Percentiles rank a stretch among this genome's conserved stretches.
These are phyloP conservation scores for Burhinus oedicnemus DNA, from an alignment of 2,113 vertebrate species.

Conservation along the genomic window DNA sequence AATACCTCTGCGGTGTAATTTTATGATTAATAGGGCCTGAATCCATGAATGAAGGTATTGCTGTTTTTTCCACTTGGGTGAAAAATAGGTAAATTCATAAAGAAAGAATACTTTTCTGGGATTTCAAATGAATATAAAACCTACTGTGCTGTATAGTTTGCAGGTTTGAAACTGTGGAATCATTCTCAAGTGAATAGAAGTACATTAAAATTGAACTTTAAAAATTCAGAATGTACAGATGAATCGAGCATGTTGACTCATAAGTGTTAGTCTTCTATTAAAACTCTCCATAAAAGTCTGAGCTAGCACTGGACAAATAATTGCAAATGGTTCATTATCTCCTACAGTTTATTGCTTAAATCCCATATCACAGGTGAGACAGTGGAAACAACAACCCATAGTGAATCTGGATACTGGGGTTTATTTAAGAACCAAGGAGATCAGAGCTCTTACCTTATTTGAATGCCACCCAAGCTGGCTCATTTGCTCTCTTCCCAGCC, in stretches of 20 bases:
- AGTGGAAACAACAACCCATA: neutral
- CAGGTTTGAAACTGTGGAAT: constrained; percentile 60
- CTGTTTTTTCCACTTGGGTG: constrained; percentile 51
- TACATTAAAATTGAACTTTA: constrained; percentile 68
- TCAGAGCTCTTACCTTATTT: neutral
- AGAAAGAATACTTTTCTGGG: constrained; percentile 56
- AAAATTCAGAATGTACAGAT: constrained; percentile 55
- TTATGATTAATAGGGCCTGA: constrained; percentile 56
- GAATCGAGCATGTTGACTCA: constrained; percentile 49
- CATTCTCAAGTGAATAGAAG: constrained; percentile 60
- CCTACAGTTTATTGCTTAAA: constrained; percentile 29
- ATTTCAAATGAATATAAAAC: constrained; percentile 64
- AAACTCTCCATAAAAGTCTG: neutral
- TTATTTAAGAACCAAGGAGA: neutral
- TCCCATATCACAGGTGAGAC: neutral
- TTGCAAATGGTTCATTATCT: constrained; percentile 17
- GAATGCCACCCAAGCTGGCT: neutral
- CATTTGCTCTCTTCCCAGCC: neutral
- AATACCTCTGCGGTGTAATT: constrained; percentile 63
- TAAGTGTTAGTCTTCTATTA: constrained; percentile 49
- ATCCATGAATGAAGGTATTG: constrained; percentile 17
- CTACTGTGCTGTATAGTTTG: constrained; percentile 20
- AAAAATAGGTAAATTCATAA: constrained; percentile 60
- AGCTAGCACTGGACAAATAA: neutral
- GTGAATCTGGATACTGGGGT: neutral